Evolutionary conservation across 64 coral and sea anemone species (phyloP).

Genomic region (Stylophora pistillata): DNA sequence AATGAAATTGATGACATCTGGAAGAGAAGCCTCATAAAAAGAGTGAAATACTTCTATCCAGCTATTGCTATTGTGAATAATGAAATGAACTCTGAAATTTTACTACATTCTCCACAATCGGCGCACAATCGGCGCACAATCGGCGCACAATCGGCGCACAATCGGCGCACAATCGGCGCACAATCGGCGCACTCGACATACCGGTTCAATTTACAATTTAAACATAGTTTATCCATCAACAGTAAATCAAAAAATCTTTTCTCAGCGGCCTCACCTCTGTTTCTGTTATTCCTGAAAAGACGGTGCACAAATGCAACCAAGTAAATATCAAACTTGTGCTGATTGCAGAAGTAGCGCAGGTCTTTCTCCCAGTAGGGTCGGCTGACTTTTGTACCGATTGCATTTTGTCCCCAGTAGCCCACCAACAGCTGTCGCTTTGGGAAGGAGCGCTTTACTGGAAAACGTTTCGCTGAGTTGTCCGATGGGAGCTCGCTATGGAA

Average conservation of each 20-base stretch:
- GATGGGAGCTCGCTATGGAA: background rate
- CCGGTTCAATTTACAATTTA: background rate
- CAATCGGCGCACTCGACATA: background rate
- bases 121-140: no score
- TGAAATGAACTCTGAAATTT: no score
- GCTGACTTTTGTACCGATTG: constrained; percentile 25
- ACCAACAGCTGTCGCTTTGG: constrained; percentile 23
- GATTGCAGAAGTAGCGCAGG: constrained; percentile 38
- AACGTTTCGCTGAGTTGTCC: background rate
- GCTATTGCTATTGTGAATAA: background rate
- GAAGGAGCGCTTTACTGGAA: background rate
- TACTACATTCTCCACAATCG: no score
- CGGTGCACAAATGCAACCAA: constrained; percentile 44
- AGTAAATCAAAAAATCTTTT: background rate
- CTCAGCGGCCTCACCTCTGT: background rate
- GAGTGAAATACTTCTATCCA: no score
- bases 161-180: no score
- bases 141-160: no score
- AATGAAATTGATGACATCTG: background rate
- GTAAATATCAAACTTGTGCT: constrained; percentile 60
- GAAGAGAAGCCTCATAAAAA: background rate
- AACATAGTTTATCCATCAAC: background rate
- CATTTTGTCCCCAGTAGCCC: constrained; percentile 71
- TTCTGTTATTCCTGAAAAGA: constrained; percentile 29
- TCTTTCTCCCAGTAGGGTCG: constrained; percentile 40